phyloP scores from a whole-genome alignment of 2,797 vertebrate genomes.

The Phylloscopus collybita region DNA sequence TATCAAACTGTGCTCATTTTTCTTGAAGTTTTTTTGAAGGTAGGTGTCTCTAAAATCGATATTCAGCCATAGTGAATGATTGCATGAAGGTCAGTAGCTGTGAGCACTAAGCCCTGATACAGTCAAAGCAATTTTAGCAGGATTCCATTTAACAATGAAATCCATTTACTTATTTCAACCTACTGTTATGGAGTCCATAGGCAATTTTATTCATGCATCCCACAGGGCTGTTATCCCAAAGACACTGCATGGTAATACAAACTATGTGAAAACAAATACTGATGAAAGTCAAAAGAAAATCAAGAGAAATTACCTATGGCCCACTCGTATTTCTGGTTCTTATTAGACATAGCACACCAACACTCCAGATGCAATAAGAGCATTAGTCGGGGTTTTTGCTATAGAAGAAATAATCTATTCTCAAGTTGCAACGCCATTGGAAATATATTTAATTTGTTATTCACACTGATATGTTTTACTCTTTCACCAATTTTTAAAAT shows the following conservation, averaged over 20 bases:
- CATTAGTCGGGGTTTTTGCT: neutral
- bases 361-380: neutral
- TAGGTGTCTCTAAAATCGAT: neutral
- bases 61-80: neutral
- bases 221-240: neutral
- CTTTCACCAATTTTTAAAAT: neutral
- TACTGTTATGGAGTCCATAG: neutral
- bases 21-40: neutral
- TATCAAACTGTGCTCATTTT: neutral
- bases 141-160: neutral
- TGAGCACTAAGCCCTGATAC: neutral
- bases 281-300: neutral
- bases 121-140: conserved; percentile 5
- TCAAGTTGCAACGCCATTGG: neutral
- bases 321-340: neutral
- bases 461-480: neutral
- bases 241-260: neutral
- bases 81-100: neutral
- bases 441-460: neutral
- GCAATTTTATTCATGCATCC: neutral
- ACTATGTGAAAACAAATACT: neutral
- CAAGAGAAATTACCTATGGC: neutral
- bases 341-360: neutral
- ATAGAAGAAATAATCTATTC: neutral
- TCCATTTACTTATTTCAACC: neutral